Conservation (phyloP, 2,797 vertebrate genomes). For the Cottoperca gobio region DNA sequence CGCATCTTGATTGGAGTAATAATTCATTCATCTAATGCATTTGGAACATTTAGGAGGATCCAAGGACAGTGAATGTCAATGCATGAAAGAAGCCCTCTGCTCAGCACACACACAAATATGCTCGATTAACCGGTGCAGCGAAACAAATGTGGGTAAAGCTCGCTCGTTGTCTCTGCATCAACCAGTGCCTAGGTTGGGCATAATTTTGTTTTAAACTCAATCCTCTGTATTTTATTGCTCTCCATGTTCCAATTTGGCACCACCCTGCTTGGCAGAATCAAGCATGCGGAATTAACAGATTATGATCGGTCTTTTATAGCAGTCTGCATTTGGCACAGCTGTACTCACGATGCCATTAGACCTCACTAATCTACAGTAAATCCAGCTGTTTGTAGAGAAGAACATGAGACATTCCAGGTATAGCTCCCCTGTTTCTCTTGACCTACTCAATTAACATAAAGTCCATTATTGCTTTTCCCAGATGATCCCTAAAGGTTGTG, state of each 20-base stretch:
- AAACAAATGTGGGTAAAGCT: conserved; percentile 20
- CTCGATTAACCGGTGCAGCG: conserved; percentile 35
- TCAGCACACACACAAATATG: conserved; percentile 36
- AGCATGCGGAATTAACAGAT: conserved; percentile 53
- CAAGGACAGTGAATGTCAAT: conserved; percentile 42
- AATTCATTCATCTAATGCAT: conserved; percentile 37
- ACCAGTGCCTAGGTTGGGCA: not conserved
- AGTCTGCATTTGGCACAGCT: conserved; percentile 28
- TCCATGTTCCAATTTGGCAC: conserved; percentile 36
- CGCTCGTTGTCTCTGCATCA: conserved; percentile 16
- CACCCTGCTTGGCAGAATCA: conserved; percentile 35
- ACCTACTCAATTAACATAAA: conserved; percentile 4
- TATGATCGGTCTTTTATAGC: conserved; percentile 36
- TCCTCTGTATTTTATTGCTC: conserved; percentile 25
- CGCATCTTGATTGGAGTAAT: conserved; percentile 36
- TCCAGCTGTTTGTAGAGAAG: conserved; percentile 19
- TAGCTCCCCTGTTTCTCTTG: conserved; percentile 7
- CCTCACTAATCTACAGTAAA: conserved; percentile 30
- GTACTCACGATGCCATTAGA: conserved; percentile 8
- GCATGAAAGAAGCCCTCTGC: conserved; percentile 41
- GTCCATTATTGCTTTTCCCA: not conserved
- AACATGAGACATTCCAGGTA: conserved; percentile 10
- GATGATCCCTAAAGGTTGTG: not conserved
- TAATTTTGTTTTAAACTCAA: conserved; percentile 20
- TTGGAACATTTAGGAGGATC: conserved; percentile 9